Conservation (phyloP, 1,140 invertebrate species). For the Amphibalanus amphitrite region DNA sequence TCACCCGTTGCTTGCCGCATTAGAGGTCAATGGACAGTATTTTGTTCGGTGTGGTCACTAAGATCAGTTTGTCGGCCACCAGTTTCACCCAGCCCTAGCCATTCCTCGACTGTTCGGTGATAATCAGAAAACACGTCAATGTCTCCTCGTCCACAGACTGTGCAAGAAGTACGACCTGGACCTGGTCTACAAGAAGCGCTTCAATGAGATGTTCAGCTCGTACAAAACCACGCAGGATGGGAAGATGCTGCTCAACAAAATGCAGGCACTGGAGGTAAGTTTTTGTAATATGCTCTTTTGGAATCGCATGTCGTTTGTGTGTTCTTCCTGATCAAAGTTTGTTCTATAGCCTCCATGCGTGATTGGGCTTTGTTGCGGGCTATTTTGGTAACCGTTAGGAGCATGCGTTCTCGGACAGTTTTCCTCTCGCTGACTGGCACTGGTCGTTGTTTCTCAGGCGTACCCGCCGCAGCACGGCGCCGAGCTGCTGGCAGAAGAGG, state of each 20-base stretch:
- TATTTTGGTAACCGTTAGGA: too few relatives aligned
- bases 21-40: too few relatives aligned
- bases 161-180: conserved; percentile 65
- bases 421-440: too few relatives aligned
- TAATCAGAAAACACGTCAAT: conserved; percentile 24
- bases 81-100: conserved; percentile 25
- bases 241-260: conserved; percentile 45
- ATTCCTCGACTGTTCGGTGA: conserved; percentile 24
- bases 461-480: conserved; percentile 34
- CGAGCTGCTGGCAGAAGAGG: conserved; percentile 14
- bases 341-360: too few relatives aligned
- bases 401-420: too few relatives aligned
- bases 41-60: too few relatives aligned
- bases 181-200: conserved; percentile 48
- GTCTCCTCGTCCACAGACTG: conserved; percentile 37
- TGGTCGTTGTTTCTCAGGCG: conserved; percentile 32
- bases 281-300: conserved; percentile 19
- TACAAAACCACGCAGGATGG: conserved; percentile 36
- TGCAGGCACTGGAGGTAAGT: conserved; percentile 51
- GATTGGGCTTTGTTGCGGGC: too few relatives aligned
- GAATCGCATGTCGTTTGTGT: too few relatives aligned
- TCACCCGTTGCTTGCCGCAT: too few relatives aligned
- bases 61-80: conserved; percentile 31
- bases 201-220: conserved; percentile 62
- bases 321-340: too few relatives aligned